Percentiles rank a stretch among this genome's conserved stretches.
Conservation (phyloP, 1,140 invertebrate species). For the Pseudoatta argentina region DNA sequence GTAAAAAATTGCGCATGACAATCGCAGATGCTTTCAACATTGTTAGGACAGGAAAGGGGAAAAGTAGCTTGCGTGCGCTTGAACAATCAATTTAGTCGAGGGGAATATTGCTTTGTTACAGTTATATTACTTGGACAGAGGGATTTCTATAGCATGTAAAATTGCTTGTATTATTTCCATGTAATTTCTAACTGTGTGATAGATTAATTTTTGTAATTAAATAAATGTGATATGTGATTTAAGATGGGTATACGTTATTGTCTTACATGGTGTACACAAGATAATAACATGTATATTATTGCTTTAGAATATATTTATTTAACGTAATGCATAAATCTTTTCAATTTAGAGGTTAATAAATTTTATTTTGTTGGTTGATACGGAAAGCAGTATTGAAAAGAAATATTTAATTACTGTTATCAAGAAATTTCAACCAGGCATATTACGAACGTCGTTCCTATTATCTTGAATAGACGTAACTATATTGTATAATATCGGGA, state of each 20-base stretch:
- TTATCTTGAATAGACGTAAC: slow-evolving; percentile 60
- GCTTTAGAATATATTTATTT: too few species aligned
- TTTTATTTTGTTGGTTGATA: too few species aligned
- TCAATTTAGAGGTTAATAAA: too few species aligned
- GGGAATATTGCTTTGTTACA: background rate
- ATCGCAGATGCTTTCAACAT: background rate
- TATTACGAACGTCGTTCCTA: slow-evolving; percentile 58
- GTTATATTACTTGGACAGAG: background rate
- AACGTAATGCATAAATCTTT: too few species aligned
- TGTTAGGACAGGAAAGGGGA: background rate
- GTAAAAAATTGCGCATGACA: slow-evolving; percentile 11
- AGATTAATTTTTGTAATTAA: background rate
- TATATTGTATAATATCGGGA: slow-evolving; percentile 24
- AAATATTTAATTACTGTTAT: slow-evolving; percentile 61
- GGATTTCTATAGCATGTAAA: background rate
- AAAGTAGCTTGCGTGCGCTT: background rate
- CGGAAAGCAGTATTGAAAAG: background rate
- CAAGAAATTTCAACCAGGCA: slow-evolving; percentile 55
- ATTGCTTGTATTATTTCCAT: background rate
- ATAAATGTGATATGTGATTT: background rate
- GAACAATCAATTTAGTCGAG: slow-evolving; percentile 30
- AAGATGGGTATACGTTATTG: background rate
- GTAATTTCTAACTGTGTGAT: background rate
- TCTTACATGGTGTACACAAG: background rate
- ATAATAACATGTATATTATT: too few species aligned